Evolutionary conservation across 2,888 invertebrate species (phyloP), one percentile per base, ranked within the genome.

Genomic region (Oscheius sp.): DNA sequence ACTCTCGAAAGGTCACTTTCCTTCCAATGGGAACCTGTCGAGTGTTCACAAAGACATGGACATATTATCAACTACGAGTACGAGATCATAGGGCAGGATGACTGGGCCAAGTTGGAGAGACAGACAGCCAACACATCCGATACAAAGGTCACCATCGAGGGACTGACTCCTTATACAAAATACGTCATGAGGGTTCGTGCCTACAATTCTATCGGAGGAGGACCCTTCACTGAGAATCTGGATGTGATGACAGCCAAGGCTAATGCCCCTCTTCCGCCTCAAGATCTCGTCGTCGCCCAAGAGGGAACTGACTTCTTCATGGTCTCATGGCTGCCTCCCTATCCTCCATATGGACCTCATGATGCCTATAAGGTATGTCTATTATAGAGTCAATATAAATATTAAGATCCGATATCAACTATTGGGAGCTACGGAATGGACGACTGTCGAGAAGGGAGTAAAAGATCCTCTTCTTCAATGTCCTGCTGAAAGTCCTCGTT

Each of bases 1-100:
- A 80, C 85, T 17, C 74, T 86, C 32, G 86, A 86, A 61, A 62
- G 78, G 24, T 77, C 79, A 0, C 64, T 80, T 8, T 73, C 74
- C 45, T 82, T 82, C 78, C 72, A 72, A 56, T 82, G 81, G 81
- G 76, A 80, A 28, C 78, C 82, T 8, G 82, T 86, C 12, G 86
- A 86, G 41, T 86, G 86, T 71, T 82, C 83, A n/a, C 86, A 86
- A 72, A 73, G 85, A 2, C 86, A 86, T 68, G 86, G 86, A 41
- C 76, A 82, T 47, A 82, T 86, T 67, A 75, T 79, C 71, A 82
- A 82, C 73, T 86, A 86, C 76, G 86, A 86, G 71, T 86, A 86
- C 68, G 86, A 86, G 70, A 83, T 86, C 61, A 67, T 85, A 14
- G 86, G 86, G 28, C 83, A 81, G 67, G 86, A 86, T 64, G 84